Conservation (phyloP, 2,888 invertebrate genomes). For the Dryocosmus kuriphilus region DNA sequence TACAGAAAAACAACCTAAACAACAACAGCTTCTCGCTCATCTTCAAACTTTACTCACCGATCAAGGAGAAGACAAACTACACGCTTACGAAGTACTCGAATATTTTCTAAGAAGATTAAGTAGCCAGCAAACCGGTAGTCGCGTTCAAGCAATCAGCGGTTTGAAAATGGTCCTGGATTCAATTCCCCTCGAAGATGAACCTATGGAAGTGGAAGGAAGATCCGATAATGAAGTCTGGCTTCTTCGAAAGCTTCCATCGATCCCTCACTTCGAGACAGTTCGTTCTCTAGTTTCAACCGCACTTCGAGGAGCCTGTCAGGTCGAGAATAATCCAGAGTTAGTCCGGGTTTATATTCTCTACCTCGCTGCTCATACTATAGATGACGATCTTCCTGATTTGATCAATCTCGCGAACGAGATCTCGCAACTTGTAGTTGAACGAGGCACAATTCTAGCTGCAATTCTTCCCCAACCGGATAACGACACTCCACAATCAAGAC, state of each 20-base stretch:
- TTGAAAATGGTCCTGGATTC: constrained; percentile 85
- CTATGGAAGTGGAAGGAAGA: constrained; percentile 73
- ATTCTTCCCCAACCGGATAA: constrained; percentile 84
- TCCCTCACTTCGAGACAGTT: constrained; percentile 88
- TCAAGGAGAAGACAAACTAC: constrained; percentile 79
- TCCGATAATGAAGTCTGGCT: constrained; percentile 79
- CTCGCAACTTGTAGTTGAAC: constrained; percentile 93
- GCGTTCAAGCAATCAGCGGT: constrained; percentile 88
- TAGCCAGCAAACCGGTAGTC: constrained; percentile 87
- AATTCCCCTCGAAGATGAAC: constrained; percentile 77
- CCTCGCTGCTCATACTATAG: constrained; percentile 86
- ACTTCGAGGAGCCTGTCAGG: constrained; percentile 91
- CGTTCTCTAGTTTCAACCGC: constrained; percentile 85
- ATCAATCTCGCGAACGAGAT: constrained; percentile 88
- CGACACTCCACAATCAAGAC: constrained; percentile 73
- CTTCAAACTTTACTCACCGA: constrained; percentile 81
- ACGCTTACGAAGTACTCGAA: constrained; percentile 91
- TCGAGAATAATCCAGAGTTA: constrained; percentile 91
- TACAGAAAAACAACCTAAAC: constrained; percentile 85
- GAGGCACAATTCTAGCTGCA: constrained; percentile 90
- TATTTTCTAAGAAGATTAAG: constrained; percentile 92
- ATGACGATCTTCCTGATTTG: constrained; percentile 84
- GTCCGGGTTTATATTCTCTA: constrained; percentile 92
- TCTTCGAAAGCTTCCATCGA: constrained; percentile 83
- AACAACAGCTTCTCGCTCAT: constrained; percentile 86